Base-by-base conservation (phyloP, 2,888 invertebrate genomes). In the Chloroclystis v-ata region DNA sequence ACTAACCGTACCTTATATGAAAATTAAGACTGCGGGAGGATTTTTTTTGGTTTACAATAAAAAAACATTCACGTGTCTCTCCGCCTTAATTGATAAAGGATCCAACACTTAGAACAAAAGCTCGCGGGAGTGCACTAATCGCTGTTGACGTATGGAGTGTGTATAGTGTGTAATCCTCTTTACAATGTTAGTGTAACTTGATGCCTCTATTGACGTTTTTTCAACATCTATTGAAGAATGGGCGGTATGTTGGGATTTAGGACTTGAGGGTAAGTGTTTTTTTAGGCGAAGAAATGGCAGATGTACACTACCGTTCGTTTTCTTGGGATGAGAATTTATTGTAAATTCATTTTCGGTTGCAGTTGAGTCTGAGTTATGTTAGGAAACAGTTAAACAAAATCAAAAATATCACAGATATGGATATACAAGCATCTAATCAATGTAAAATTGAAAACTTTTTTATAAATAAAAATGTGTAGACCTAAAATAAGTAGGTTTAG, bases 211-310 rank as follows among this genome's bases (percentile, higher is more conserved):
- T 53, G 28, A 37, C n/a, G 43, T 41, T 56, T 52, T 50, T 59
- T 56, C 44, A 10, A 35, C 10, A 35, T 35, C 20, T 24, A 11
- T 20, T 47, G 14, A 41, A 24, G 13, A 29, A 46, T 49, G 58
- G 58, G 58, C 58, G 58, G 52, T 47, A 47, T 56, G 58, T 59
- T 53, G 56, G 50, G 45, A 40, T 24, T 32, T 42, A 37, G 28
- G 32, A 35, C 26, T n/a, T 7, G 7, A 14, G 8, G 11, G 28
- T 28, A 41, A 24, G 33, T 12, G 37, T 25, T 37, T 43, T 44
- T 44, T 38, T 37, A 29, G 30, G 43, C 43, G 28, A 20, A 10
- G 12, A 29, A 43, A 43, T 35, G 28, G 40, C 48, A 49, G 43
- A 43, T 44, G 43, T 44, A 26, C 29, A n/a, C n/a, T n/a, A n/a